Base-by-base conservation (phyloP, 2,113 vertebrate genomes). In the Thalassoma bifasciatum region DNA sequence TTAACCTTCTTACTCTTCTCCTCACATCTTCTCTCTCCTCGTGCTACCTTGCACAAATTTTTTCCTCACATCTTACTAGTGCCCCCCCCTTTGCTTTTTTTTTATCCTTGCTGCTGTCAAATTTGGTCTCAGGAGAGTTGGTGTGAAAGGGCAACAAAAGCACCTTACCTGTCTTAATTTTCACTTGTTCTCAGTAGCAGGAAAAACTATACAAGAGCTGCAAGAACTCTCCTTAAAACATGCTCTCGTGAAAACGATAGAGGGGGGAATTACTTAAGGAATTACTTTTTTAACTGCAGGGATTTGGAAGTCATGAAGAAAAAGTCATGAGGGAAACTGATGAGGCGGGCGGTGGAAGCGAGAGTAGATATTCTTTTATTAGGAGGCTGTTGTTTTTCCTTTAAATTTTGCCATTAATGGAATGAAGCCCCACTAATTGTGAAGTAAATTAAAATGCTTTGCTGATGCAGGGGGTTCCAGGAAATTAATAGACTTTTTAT, bases 381-480 rank as follows among this genome's bases (percentile, higher is more conserved):
- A 77, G 83, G 58, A 56, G 58, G 67, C 59, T 69, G 79, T 89
- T 89, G 88, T 93, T 88, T 91, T 89, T 83, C 85, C 75, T 72
- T 86, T 88, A 81, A 85, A 92, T 86, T 89, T 85, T 85, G 74
- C 77, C 47, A 26, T 83, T 91, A 93, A 93, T 93, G 88, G 90
- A 92, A 93, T 86, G 87, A 91, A 88, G 85, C 71, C 61, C 72
- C 56, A 44, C 83, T 93, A 92, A 92, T 94, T 92, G 92, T 91
- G 77, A 87, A 90, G 90, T 92, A 92, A 93, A 93, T 94, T 88
- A 91, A 92, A 93, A 92, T 91, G 83, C 83, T 89, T 88, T 90
- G 89, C 89, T 89, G 86, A 91, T 88, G 79, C 86, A 81, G 72
- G 61, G 63, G 75, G 79, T 89, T 92, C 68, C 72, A 79, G 90